Conservation (phyloP, 2,797 vertebrate genomes). For the Arrhamphus sclerolepis region DNA sequence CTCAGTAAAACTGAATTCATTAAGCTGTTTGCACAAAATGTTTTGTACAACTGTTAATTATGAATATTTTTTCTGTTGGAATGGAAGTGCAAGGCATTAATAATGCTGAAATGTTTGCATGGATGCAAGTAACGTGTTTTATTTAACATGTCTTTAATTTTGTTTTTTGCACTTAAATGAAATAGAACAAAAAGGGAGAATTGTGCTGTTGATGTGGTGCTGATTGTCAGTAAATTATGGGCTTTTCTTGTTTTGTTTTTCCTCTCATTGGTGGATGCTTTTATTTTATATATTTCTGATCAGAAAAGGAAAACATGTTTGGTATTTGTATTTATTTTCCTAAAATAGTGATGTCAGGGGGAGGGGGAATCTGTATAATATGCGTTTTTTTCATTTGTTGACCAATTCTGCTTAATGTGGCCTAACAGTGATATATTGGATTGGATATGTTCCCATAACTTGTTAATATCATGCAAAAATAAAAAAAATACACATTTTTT, state of each 20-base stretch:
- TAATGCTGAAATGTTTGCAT: conserved; percentile 38
- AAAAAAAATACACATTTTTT: too few relatives aligned
- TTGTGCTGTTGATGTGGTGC: conserved; percentile 71
- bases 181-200: conserved; percentile 80
- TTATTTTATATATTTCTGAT: not conserved
- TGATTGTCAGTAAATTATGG: conserved; percentile 80
- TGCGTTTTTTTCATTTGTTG: too few relatives aligned
- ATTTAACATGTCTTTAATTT: conserved; percentile 80
- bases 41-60: conserved; percentile 53
- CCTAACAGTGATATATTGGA: too few relatives aligned
- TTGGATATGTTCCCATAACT: too few relatives aligned
- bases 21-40: conserved; percentile 61
- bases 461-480: too few relatives aligned
- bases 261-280: not conserved
- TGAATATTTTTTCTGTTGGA: conserved; percentile 57
- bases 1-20: conserved; percentile 1
- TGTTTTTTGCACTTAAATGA: conserved; percentile 74
- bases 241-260: conserved; percentile 51
- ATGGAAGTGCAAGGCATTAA: conserved; percentile 32
- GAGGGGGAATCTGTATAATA: too few relatives aligned
- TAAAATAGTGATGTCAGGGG: too few relatives aligned
- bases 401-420: too few relatives aligned
- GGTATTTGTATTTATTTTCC: too few relatives aligned
- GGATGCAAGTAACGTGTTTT: conserved; percentile 79
- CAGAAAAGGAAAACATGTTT: too few relatives aligned